Base-by-base conservation (phyloP, 2,888 invertebrate species). In the Neoascia interrupta region DNA sequence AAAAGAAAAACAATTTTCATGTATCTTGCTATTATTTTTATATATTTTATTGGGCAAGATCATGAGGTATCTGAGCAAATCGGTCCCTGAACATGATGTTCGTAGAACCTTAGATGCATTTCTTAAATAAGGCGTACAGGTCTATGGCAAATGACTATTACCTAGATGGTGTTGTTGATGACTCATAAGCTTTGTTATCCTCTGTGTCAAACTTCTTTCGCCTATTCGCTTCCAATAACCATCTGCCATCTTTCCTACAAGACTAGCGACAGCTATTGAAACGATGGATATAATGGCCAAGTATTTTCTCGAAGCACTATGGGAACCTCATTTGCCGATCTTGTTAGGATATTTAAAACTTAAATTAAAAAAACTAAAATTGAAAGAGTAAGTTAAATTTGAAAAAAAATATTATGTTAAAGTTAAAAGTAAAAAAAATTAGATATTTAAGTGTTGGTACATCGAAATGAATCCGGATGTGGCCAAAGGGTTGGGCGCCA, bases 401-500 rank as follows among this genome's bases (percentile, higher is more conserved):
- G n/a, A 10, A n/a, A n/a, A 1, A 3, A 41, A 19, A 19, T 2
- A 19, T 41, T n/a, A 37, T 16, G 16, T 37, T 0, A 41, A 41
- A 19, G 5, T n/a, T 1, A 18, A 19, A 19, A 18, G 0, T n/a
- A 18, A 41, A n/a, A 41, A 19, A n/a, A 19, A 19, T 41, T 41
- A 19, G 19, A 19, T 3, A 19, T 19, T 19, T 41, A 18, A 41
- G 39, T 41, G n/a, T 18, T n/a, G 1, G 1, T 18, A 41, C 39
- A 19, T n/a, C n/a, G n/a, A n/a, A n/a, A n/a, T n/a, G n/a, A n/a
- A n/a, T n/a, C n/a, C n/a, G n/a, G 39, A 41, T 19, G 16, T 1
- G 16, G 37, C 37, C 37, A 37, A 37, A 16, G 2, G 16, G 37
- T 37, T 37, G 37, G 37, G 37, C 37, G 37, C 37, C 37, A 37